Percentiles rank a stretch among this genome's conserved stretches.
Conservation (phyloP, 1,140 invertebrate genomes). For the Thaumatotibia leucotreta region DNA sequence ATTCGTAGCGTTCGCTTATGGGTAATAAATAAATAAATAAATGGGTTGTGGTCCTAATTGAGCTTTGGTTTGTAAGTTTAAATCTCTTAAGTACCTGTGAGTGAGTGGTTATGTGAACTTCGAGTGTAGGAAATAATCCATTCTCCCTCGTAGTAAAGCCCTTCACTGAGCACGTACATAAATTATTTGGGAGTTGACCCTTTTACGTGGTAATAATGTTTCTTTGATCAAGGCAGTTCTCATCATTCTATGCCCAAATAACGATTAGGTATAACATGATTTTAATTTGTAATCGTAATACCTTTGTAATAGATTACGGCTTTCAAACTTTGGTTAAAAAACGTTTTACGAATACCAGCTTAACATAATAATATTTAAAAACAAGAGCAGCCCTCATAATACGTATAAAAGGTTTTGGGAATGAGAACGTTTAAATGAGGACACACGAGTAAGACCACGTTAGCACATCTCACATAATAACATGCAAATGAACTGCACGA, state of each 20-base stretch:
- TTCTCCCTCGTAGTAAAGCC: neutral
- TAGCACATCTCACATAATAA: constrained; percentile 39
- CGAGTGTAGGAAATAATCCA: neutral
- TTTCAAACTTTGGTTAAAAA: too few species aligned
- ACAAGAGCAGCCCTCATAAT: too few species aligned
- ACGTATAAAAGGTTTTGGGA: neutral
- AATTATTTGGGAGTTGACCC: neutral
- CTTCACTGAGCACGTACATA: neutral
- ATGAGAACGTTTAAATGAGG: neutral
- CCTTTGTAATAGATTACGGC: too few species aligned
- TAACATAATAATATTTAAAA: too few species aligned
- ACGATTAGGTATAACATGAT: too few species aligned
- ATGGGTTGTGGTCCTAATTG: neutral
- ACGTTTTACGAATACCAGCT: too few species aligned
- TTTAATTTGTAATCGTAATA: too few species aligned
- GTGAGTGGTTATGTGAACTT: neutral
- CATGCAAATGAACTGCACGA: constrained; percentile 60
- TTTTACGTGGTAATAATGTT: neutral
- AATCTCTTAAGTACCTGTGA: neutral
- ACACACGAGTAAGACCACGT: constrained; percentile 14
- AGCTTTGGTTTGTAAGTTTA: neutral
- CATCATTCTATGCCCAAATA: neutral
- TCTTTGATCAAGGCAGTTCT: neutral
- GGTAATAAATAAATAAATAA: too few species aligned
- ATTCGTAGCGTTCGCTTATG: neutral